Percentiles rank a stretch among this genome's conserved stretches.
These are phyloP conservation scores for Hymenopus coronatus DNA, from an alignment of 2,888 invertebrate genomes.

Conservation along the genomic window DNA sequence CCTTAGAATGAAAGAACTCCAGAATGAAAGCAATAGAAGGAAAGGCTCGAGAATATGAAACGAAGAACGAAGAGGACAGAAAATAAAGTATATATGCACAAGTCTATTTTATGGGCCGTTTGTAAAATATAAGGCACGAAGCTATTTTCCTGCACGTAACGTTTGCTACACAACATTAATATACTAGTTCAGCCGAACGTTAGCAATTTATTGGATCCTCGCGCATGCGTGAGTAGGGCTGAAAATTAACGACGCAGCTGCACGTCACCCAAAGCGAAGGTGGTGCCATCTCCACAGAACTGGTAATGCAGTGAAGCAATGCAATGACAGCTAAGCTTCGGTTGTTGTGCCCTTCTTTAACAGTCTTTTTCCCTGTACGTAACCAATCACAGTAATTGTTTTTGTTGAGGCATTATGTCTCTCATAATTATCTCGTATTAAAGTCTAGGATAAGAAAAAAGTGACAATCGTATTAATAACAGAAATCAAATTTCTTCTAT, in stretches of 20 bases:
- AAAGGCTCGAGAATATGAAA: too few species aligned
- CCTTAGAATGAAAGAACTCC: too few species aligned
- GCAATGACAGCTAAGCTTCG: neutral
- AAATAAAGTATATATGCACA: neutral
- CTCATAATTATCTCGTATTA: too few species aligned
- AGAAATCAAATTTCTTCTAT: too few species aligned
- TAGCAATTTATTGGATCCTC: neutral
- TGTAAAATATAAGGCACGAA: neutral
- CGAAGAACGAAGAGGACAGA: neutral
- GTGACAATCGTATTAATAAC: too few species aligned
- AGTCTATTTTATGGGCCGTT: neutral
- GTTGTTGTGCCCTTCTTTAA: neutral
- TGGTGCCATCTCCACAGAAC: neutral
- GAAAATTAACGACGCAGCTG: neutral
- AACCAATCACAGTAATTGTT: too few species aligned
- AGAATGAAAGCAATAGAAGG: too few species aligned
- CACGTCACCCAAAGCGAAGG: neutral
- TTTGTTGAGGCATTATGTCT: too few species aligned
- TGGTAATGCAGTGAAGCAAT: neutral
- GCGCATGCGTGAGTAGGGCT: neutral
- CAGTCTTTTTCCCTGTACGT: too few species aligned
- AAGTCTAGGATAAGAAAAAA: too few species aligned
- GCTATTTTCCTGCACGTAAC: neutral
- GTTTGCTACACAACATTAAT: neutral
- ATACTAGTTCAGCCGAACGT: neutral